These are phyloP conservation scores for Blastobasis lacticolella DNA, from an alignment of 2,888 invertebrate species.

Conservation along the genomic window DNA sequence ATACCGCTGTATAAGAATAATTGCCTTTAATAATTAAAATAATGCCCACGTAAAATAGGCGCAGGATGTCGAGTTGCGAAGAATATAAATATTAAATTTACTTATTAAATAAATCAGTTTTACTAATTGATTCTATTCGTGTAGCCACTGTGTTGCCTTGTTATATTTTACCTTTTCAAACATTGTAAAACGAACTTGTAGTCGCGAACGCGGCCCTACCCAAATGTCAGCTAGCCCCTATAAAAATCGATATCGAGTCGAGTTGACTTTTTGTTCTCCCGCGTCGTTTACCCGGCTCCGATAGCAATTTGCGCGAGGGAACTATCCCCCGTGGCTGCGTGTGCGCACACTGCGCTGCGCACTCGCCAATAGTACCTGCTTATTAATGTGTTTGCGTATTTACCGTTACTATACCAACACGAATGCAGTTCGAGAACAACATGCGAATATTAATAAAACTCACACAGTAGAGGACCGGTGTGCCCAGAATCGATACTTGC, in stretches of 20 bases:
- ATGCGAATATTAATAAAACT: slow-evolving; percentile 32
- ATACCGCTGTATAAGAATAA: too few relatives aligned
- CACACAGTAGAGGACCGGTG: slow-evolving; percentile 33
- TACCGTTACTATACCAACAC: slow-evolving; percentile 55
- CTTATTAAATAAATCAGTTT: too few relatives aligned
- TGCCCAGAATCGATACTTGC: slow-evolving; percentile 26
- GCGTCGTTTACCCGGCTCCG: slow-evolving; percentile 38
- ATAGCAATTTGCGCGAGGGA: slow-evolving; percentile 40
- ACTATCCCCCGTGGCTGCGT: slow-evolving; percentile 45
- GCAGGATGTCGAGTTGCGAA: too few relatives aligned
- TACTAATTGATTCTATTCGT: too few relatives aligned
- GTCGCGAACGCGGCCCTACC: slow-evolving; percentile 16
- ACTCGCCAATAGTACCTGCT: slow-evolving; percentile 23
- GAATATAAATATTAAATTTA: too few relatives aligned
- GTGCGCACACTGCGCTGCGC: slow-evolving; percentile 30
- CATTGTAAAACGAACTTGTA: too few relatives aligned
- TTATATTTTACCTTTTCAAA: too few relatives aligned
- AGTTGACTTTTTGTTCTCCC: slow-evolving; percentile 46
- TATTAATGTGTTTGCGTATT: slow-evolving; percentile 39
- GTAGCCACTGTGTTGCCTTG: too few relatives aligned
- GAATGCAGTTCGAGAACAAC: slow-evolving; percentile 29
- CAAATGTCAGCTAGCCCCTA: slow-evolving; percentile 37
- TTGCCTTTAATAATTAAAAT: too few relatives aligned
- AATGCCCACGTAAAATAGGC: too few relatives aligned
- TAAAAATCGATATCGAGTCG: slow-evolving; percentile 45